Base-by-base conservation (phyloP, 2,888 invertebrate species). In the Tillus elongatus region DNA sequence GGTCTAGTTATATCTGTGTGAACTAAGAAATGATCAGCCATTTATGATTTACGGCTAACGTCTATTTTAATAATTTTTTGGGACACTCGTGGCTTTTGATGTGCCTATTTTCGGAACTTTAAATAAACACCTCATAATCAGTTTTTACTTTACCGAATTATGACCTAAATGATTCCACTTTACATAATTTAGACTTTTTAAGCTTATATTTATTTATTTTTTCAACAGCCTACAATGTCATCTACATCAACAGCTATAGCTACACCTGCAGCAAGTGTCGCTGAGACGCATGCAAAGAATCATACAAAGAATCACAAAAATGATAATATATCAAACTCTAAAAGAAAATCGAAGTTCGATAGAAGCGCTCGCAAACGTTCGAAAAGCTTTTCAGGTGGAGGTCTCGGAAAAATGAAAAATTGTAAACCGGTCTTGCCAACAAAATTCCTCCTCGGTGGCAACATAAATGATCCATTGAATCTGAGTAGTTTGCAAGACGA, bases 391-490 rank as follows among this genome's bases (percentile, higher is more conserved):
- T 74, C 76, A 14, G 71, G 74, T 13, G 62, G 64, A 1, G 49
- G 58, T 3, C 36, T 49, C n/a, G 40, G 47, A 3, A 56, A 55
- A 41, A 45, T 58, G 28, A 58, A 61, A 33, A 70, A 75, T 50
- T 79, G 80, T 2, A 86, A 87, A 59, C 75, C 75, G 37, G 85
- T 90, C 53, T 82, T 90, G 35, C 93, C 95, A 0, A 90, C 90
- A 1, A 92, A 92, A 64, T 95, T 96, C 66, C 68, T 91, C 3
- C 73, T 95, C 2, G 96, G 95, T 30, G 96, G 95, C 4, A 95
- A 91, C 64, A 93, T 93, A 49, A 84, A 84, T 49, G 96, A 96
- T 71, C 96, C 95, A 0, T 67, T 96, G 30, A 96, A 96, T 68
- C 67, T 96, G 42, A 91, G 89, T 58, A 91, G 92, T 58, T 72